Evolutionary conservation across 2,797 vertebrate species (phyloP), one percentile per base, ranked within the genome.

Genomic region (Lagothrix lagotricha): DNA sequence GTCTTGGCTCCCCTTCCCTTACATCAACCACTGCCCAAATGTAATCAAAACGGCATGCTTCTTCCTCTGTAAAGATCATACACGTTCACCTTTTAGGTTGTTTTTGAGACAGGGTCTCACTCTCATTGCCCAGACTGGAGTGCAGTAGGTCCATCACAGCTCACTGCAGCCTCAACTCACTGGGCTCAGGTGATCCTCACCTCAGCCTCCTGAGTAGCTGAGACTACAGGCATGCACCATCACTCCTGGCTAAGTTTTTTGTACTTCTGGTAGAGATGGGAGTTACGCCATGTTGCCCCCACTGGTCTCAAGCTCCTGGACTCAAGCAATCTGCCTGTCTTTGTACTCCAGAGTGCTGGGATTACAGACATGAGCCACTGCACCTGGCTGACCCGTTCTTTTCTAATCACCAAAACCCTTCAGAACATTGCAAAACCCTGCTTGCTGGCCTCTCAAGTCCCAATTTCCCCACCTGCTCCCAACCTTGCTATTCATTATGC

Each of bases 391-490:
- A 36, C 36, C 81, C 81, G 19, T 92, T 89, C 46, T 72, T 96
- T 96, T 76, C 20, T 19, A 88, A 3, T 79, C 75, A 36, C 75
- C 79, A 90, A 84, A 64, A 92, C 39, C 11, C 67, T 88, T 85
- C 61, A 89, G 30, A 77, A 48, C 4, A 3, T 88, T 70, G 39
- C 50, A 77, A 70, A 91, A 12, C 14, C 58, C n/a, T 76, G 28
- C 67, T 87, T 76, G 9, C 79, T 96, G 61, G 50, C 44, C 44
- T 96, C n/a, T 85, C 28, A 86, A 92, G 81, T 89, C 46, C 75
- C n/a, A 90, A 12, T 90, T 92, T 94, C 39, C 58, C 70, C 46
- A 90, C 80, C 54, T 79, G 19, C 26, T 87, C 48, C 90, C 79
- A 76, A 82, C 22, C 36, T 48, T n/a, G 28, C 46, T 92, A 44